These are phyloP conservation scores for Oreochromis tanganicae DNA, from an alignment of 2,113 vertebrate species.

Conservation along the genomic window DNA sequence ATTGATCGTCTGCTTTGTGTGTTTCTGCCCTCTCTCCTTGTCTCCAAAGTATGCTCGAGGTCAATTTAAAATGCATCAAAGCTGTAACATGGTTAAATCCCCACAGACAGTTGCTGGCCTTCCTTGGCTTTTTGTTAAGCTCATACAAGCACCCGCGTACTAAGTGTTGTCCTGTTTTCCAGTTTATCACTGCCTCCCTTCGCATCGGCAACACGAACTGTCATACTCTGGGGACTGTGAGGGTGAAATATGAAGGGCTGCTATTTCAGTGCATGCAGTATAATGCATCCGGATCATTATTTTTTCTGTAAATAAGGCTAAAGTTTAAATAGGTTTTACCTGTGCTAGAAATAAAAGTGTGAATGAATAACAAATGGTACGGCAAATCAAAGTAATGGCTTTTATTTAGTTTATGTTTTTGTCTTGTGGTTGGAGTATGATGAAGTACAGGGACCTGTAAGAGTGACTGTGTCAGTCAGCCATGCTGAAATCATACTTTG, in stretches of 20 bases:
- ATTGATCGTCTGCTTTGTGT: slow-evolving; percentile 69
- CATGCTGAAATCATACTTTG: slow-evolving; percentile 35
- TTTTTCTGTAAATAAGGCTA: neutral
- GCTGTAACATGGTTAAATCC: slow-evolving; percentile 57
- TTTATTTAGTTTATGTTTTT: neutral
- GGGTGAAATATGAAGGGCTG: slow-evolving; percentile 2
- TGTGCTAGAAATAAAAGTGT: neutral
- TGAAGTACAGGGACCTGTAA: neutral
- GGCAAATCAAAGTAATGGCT: neutral
- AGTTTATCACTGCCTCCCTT: neutral
- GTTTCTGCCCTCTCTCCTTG: slow-evolving; percentile 56
- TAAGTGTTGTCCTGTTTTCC: slow-evolving; percentile 37
- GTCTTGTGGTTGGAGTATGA: neutral
- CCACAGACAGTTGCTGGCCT: slow-evolving; percentile 47
- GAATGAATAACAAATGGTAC: neutral
- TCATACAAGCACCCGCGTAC: slow-evolving; percentile 46
- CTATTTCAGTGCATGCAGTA: neutral
- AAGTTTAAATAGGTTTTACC: neutral
- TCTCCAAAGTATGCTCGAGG: slow-evolving; percentile 63
- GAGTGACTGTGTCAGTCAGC: neutral
- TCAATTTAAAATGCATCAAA: slow-evolving; percentile 69
- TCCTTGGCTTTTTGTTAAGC: slow-evolving; percentile 53
- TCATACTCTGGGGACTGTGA: neutral
- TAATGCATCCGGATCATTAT: neutral
- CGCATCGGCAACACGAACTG: neutral